Percentiles rank a stretch among this genome's conserved stretches.
phyloP scores from a whole-genome alignment of 2,113 vertebrate species.

The Butastur rufipennis region DNA sequence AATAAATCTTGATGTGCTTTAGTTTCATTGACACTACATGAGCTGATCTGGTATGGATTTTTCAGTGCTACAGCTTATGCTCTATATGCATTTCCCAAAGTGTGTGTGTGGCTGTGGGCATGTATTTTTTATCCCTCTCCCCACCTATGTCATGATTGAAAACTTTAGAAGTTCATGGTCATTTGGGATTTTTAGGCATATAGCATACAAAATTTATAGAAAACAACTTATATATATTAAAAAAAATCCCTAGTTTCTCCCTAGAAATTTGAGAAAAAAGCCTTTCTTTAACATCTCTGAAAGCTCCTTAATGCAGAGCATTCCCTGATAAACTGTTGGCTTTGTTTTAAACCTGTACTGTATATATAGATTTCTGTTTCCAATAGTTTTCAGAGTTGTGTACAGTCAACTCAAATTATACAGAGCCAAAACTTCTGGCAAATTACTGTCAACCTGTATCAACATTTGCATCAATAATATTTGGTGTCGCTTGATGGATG shows the following conservation, averaged over 20 bases:
- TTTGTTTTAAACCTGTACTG: neutral
- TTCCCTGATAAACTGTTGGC: neutral
- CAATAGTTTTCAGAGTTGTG: neutral
- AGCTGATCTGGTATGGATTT: neutral
- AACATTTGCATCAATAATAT: neutral
- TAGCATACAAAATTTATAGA: neutral
- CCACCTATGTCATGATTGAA: neutral
- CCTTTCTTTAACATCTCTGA: neutral
- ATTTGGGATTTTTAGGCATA: neutral
- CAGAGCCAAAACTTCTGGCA: neutral
- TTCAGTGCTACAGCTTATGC: neutral
- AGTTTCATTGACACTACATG: neutral
- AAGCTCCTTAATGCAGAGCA: neutral
- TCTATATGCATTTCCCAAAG: neutral
- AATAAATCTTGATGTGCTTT: neutral
- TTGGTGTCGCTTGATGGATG: neutral
- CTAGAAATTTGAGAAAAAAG: neutral
- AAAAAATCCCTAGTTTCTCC: neutral
- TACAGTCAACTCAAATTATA: neutral
- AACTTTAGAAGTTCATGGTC: neutral
- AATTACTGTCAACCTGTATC: conserved; percentile 8
- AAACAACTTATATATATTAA: neutral
- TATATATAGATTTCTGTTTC: neutral
- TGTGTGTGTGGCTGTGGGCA: neutral
- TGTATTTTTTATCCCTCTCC: neutral